Evolutionary conservation across 2,797 vertebrate species (phyloP).

Genomic region (Halcyon chelicuti): DNA sequence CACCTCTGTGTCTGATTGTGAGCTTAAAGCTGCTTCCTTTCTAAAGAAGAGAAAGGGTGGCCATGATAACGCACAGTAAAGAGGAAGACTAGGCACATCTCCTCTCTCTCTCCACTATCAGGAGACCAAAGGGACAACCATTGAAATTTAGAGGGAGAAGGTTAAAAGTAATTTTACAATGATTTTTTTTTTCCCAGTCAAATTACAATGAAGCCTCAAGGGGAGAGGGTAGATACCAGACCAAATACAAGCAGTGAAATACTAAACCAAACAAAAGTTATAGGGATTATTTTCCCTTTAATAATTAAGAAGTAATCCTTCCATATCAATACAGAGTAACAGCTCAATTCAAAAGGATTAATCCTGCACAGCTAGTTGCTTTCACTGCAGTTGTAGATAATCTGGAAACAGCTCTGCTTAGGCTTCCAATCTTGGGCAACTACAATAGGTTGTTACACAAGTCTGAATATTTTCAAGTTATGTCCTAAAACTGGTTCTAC

Average conservation of each 20-base stretch:
- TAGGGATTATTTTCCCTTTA: background rate
- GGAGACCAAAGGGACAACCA: background rate
- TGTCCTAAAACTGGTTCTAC: background rate
- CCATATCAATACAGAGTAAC: background rate
- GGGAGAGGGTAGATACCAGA: background rate
- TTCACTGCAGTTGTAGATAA: background rate
- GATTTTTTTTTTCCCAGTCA: background rate
- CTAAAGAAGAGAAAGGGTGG: background rate
- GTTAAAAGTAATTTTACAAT: background rate
- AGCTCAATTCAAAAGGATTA: background rate
- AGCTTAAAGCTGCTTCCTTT: background rate
- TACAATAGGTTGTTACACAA: background rate
- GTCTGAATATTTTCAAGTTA: background rate
- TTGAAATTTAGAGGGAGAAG: background rate
- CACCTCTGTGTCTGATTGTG: background rate
- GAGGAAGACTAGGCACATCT: background rate
- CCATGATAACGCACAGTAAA: background rate
- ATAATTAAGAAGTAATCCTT: background rate
- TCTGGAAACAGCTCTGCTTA: background rate
- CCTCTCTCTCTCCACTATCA: background rate
- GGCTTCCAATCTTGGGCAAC: background rate
- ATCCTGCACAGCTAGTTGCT: background rate
- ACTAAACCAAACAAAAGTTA: background rate
- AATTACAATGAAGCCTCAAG: background rate
- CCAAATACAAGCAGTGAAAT: background rate